A percentile compares a stretch with the other conserved stretches of the same genome.
Evolutionary conservation across 2,113 vertebrate species (phyloP).

Genomic region (Nyctereutes procyonoides): DNA sequence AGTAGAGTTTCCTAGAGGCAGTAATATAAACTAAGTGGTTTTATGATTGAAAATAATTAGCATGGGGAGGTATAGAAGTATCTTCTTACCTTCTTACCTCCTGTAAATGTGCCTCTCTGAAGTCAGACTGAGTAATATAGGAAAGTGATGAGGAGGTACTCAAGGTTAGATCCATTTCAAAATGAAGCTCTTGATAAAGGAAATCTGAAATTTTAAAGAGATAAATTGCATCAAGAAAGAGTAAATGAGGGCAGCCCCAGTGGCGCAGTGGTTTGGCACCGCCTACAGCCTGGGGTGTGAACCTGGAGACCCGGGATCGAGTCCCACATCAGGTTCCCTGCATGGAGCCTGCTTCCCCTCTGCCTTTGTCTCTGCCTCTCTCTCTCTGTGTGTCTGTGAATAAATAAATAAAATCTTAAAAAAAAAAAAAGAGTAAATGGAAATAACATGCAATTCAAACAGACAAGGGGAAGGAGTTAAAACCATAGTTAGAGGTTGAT

Average conservation of each 20-base stretch:
- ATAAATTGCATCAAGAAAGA: background rate
- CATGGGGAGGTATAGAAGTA: fast-evolving
- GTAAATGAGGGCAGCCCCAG: background rate
- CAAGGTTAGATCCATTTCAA: background rate
- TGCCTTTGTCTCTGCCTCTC: no score
- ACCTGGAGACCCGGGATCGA: no score
- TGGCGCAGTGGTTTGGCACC: no score
- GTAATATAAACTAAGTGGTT: background rate
- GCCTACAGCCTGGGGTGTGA: no score
- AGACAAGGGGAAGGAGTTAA: background rate
- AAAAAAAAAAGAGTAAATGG: background rate
- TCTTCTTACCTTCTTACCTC: background rate
- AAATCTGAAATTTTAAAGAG: background rate
- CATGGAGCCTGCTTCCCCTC: no score
- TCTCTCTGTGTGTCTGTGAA: no score
- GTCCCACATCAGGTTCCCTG: no score
- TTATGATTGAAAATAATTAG: background rate
- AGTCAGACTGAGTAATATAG: background rate
- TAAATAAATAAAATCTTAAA: no score
- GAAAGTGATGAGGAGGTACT: background rate
- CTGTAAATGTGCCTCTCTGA: background rate
- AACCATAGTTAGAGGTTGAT: background rate
- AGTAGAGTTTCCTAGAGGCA: background rate
- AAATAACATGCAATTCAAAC: background rate
- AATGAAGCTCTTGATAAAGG: background rate